Evolutionary conservation across 1,140 invertebrate species (phyloP).

Genomic region (Apis mellifera): DNA sequence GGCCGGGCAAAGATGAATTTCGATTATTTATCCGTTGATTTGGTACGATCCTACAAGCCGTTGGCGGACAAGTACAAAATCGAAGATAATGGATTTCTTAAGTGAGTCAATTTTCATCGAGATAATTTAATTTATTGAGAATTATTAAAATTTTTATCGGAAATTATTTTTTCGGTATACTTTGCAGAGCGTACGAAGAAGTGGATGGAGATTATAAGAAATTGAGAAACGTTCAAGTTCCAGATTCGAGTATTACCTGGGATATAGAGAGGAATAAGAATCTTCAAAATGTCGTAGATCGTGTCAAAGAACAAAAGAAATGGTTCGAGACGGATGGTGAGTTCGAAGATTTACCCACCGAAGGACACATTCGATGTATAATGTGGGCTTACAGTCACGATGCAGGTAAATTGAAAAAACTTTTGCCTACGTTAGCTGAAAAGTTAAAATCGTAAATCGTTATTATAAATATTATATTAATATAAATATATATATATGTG

Average conservation of each 20-base stretch:
- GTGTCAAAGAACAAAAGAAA: slow-evolving; percentile 66
- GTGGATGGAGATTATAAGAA: slow-evolving; percentile 74
- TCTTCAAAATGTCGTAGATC: slow-evolving; percentile 58
- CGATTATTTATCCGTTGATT: slow-evolving; percentile 73
- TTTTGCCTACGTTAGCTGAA: slow-evolving; percentile 66
- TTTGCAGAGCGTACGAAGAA: slow-evolving; percentile 66
- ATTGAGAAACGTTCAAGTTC: slow-evolving; percentile 69
- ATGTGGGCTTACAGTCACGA: slow-evolving; percentile 78
- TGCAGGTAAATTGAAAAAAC: slow-evolving; percentile 74
- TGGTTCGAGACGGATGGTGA: slow-evolving; percentile 71
- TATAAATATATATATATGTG: not conserved
- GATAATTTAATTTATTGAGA: no score
- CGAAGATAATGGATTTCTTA: slow-evolving; percentile 67
- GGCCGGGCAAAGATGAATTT: slow-evolving; percentile 75
- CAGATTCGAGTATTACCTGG: slow-evolving; percentile 72
- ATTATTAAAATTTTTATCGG: not conserved
- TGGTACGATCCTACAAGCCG: slow-evolving; percentile 69
- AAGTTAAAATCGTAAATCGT: slow-evolving; percentile 53
- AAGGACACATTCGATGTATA: slow-evolving; percentile 72
- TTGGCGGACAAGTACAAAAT: slow-evolving; percentile 71
- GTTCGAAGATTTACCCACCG: slow-evolving; percentile 71
- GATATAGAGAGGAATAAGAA: slow-evolving; percentile 75
- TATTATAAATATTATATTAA: no score
- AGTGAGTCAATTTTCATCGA: slow-evolving; percentile 43
- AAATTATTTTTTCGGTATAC: not conserved